These are phyloP conservation scores for Falco concolor DNA, from an alignment of 2,797 vertebrate species.

Conservation along the genomic window DNA sequence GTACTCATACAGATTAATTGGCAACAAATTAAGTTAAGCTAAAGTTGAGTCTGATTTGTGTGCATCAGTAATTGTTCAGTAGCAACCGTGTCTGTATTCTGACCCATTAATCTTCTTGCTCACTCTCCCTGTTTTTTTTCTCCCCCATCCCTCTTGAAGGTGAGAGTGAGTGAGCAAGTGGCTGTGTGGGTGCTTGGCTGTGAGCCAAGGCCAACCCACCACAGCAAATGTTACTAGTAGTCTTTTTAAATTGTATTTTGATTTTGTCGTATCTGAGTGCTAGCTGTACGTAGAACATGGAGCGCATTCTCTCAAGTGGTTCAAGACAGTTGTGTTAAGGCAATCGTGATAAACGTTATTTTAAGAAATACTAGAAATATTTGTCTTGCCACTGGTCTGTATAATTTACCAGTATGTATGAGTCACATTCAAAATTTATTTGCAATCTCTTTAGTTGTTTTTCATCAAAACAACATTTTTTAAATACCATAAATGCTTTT, in stretches of 20 bases:
- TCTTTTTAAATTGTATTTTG: not conserved
- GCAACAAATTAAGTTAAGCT: not conserved
- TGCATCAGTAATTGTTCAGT: not conserved
- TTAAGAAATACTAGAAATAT: not conserved
- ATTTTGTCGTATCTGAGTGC: not conserved
- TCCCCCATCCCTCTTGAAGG: not conserved
- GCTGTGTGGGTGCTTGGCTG: not conserved
- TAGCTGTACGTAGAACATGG: not conserved
- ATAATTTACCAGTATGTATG: not conserved
- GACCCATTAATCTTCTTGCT: not conserved
- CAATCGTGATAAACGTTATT: not conserved
- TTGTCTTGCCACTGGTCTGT: accelerated
- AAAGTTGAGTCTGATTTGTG: not conserved
- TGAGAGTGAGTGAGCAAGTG: not conserved
- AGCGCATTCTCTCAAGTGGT: not conserved
- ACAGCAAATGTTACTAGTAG: not conserved
- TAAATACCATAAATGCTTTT: not conserved
- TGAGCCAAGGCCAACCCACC: not conserved
- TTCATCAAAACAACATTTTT: not conserved
- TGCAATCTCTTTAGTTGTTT: not conserved
- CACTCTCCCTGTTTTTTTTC: not conserved
- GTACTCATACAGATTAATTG: not conserved
- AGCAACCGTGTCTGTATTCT: not conserved
- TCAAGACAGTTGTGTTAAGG: not conserved
- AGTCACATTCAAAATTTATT: not conserved